These are phyloP conservation scores for Drosophila leontia DNA, from an alignment of 1,140 invertebrate species.

Conservation along the genomic window DNA sequence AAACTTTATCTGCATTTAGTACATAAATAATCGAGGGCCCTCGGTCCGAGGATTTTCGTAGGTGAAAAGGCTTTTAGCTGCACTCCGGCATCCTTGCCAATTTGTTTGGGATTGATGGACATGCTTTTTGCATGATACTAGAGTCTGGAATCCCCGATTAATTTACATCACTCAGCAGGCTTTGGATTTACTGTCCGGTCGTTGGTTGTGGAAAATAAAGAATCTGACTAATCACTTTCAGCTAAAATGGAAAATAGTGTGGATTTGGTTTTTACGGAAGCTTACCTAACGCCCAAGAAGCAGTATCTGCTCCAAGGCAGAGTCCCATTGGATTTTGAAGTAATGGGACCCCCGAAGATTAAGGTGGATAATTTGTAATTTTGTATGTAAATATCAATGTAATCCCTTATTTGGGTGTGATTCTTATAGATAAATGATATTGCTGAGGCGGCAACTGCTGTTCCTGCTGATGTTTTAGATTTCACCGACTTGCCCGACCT, in stretches of 20 bases:
- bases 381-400: not conserved
- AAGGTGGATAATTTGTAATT: not conserved
- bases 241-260: not conserved
- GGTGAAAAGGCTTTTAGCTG: conserved; percentile 64
- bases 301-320: not conserved
- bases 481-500: conserved; percentile 2
- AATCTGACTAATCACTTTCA: not conserved
- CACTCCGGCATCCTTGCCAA: conserved; percentile 22
- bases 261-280: not conserved
- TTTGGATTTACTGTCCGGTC: not conserved
- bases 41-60: conserved; percentile 6
- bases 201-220: not conserved
- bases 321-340: not conserved
- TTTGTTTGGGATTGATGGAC: conserved; percentile 38
- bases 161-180: conserved; percentile 14
- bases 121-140: conserved; percentile 14
- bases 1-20: conserved; percentile 76
- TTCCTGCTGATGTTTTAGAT: not conserved
- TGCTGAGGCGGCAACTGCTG: not conserved
- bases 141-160: not conserved
- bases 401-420: not conserved
- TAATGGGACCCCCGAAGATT: not conserved
- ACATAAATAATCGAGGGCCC: conserved; percentile 60
- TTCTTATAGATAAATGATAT: not conserved
- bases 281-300: not conserved